Base-by-base conservation (phyloP, 2,888 invertebrate species). In the Pseudoips prasinana region DNA sequence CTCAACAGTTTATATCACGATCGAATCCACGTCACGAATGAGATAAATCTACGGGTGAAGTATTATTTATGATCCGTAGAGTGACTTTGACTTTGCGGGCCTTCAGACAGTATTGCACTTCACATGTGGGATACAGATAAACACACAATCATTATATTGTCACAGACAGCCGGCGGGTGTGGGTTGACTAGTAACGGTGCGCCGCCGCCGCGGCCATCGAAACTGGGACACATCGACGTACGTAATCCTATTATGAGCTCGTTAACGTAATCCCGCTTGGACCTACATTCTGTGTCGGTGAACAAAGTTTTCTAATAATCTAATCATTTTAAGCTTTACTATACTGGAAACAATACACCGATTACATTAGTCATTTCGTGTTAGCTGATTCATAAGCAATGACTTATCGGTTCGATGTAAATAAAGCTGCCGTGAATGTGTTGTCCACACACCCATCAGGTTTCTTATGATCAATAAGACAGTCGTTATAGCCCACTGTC, bases 221-320 rank as follows among this genome's bases (percentile, higher is more conserved):
- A 86, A 82, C 78, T 84, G 76, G 87, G 78, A 72, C 86, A 71
- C 71, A 59, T 72, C 58, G 64, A 63, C 64, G 73, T 73, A 73
- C 72, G 77, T 85, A 86, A 87, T 87, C 86, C 78, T 80, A 85
- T 85, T 87, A 85, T 70, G 75, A 77, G 70, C 83, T 86, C 80
- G 84, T 85, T 85, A 85, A 75, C 76, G 70, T 75, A 75, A 86
- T 85, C 79, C 77, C 57, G 59, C 63, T 64, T 62, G 61, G 69
- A 71, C 69, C 77, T 64, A 58, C 64, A 72, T 77, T 65, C 64
- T 54, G 60, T 52, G 56, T 56, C 58, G 49, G 47, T 39, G 54
- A 58, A 51, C 39, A 34, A 7, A 49, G 50, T 44, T 45, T 51
- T 52, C 44, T 49, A 52, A 49, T 51, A 44, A 49, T 36, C 39